Conservation (phyloP, 1,140 invertebrate genomes). For the Hirudo medicinalis region DNA sequence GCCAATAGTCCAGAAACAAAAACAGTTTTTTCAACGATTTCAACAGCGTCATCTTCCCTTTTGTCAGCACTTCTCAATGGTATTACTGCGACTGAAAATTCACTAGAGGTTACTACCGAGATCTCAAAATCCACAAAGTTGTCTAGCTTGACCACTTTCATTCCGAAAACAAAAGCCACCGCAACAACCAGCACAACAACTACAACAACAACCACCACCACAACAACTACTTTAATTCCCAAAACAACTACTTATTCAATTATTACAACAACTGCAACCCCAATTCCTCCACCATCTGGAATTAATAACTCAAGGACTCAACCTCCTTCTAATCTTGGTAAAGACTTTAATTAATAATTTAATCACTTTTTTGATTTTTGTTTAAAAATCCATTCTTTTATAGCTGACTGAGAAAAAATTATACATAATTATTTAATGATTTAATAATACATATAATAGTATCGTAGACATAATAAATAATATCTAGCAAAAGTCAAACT, state of each 20-base stretch:
- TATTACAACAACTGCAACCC: neutral
- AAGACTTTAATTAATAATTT: neutral
- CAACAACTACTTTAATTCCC: neutral
- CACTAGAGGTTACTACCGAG: too few relatives aligned
- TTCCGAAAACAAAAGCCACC: neutral
- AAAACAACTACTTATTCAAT: conserved; percentile 4
- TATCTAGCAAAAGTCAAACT: too few relatives aligned
- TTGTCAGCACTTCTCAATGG: too few relatives aligned
- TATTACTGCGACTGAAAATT: too few relatives aligned
- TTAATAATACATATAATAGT: neutral
- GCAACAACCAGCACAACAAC: neutral
- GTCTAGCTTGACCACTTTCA: neutral
- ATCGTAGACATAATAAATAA: neutral
- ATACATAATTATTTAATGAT: neutral
- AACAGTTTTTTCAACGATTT: too few relatives aligned
- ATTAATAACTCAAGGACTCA: neutral
- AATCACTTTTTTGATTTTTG: neutral
- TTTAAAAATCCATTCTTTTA: neutral
- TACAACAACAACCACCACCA: neutral
- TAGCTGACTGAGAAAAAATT: neutral
- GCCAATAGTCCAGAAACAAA: too few relatives aligned
- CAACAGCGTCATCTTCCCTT: too few relatives aligned
- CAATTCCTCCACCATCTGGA: conserved; percentile 3
- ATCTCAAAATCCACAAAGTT: too few relatives aligned
- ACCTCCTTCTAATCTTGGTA: neutral